phyloP scores from a whole-genome alignment of 2,888 invertebrate species.

The Sympetrum striolatum region DNA sequence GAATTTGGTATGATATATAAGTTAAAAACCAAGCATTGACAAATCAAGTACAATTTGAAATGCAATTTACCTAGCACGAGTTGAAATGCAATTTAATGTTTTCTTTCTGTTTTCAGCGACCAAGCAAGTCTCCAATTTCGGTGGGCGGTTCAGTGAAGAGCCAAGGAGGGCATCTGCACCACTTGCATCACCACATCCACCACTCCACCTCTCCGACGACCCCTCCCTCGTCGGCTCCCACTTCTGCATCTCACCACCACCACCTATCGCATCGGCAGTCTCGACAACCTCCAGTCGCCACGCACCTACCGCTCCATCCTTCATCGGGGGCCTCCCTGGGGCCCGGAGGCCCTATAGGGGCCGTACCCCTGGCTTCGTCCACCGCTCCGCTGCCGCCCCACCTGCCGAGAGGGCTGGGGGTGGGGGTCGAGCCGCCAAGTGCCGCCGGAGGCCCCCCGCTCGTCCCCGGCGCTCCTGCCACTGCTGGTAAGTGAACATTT shows the following conservation, averaged over 20 bases:
- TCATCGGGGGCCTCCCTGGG: conserved; percentile 32
- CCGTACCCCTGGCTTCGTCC: conserved; percentile 62
- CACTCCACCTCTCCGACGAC: conserved; percentile 2
- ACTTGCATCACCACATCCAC: conserved; percentile 24
- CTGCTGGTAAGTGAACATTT: neutral
- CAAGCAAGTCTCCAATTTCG: conserved; percentile 49
- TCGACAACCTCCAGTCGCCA: conserved; percentile 42
- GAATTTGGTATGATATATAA: no score
- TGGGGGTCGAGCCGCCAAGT: conserved; percentile 46
- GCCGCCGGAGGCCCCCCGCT: conserved; percentile 46
- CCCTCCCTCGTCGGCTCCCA: neutral
- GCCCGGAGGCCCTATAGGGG: conserved; percentile 58
- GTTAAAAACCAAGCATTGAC: no score
- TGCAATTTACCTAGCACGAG: no score
- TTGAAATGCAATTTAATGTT: no score
- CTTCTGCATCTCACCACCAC: conserved; percentile 51
- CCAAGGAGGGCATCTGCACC: conserved; percentile 11
- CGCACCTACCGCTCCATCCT: conserved; percentile 34
- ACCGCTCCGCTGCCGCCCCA: conserved; percentile 64
- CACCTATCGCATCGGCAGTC: conserved; percentile 48
- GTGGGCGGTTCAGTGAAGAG: conserved; percentile 45
- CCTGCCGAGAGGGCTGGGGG: conserved; percentile 63
- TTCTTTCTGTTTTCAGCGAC: conserved; percentile 46
- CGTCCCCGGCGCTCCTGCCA: conserved; percentile 32
- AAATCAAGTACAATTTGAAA: no score